Base-by-base conservation (phyloP, 2,113 vertebrate genomes). In the Dipodomys spectabilis region DNA sequence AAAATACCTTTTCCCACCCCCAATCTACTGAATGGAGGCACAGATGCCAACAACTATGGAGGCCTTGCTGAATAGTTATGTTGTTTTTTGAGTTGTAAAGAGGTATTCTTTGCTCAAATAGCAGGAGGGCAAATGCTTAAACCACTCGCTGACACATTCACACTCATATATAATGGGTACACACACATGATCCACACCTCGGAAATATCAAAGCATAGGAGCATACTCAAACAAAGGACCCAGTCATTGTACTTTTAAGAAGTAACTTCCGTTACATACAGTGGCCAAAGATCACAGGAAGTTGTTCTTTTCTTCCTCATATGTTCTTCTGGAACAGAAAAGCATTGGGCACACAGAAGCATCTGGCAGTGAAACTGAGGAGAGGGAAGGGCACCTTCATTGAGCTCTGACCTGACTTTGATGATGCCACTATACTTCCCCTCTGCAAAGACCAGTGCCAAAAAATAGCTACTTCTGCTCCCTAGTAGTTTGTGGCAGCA, bases 1-100 rank as follows among this genome's bases (percentile, higher is more conserved):
- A 80, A 93, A 92, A 77, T 86, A 39, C 11, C 35, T 72, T 11
- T 82, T 91, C 92, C 83, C 82, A 77, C 93, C 83, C 39, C 5
- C 39, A 39, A 57, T 67, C 20, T 53, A 86, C 57, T 35, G 2
- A 91, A 86, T 87, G 80, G 60, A 67, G 12, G 74, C 19, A 7
- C 2, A 3, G 15, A 90, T 86, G 13, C 3, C 35, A 82, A 11
- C 23, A 80, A 80, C 30, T 30, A 6, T 12, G 71, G 12, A 92
- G 67, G 44, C 67, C 82, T 75, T 90, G 75, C 6, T 79, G 12
- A 11, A 27, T 44, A 25, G 7, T 64, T 68, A 1, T 82, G 49
- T 90, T 86, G 53, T 65, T 25, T 92, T 91, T 86, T 27, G 65
- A 85, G 49, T 11, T 87, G 25, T 32, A 85, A 57, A 82, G 25